A percentile compares a stretch with the other conserved stretches of the same genome.
phyloP scores from a whole-genome alignment of 2,888 invertebrate genomes.

The Meiosimyza platycephala region DNA sequence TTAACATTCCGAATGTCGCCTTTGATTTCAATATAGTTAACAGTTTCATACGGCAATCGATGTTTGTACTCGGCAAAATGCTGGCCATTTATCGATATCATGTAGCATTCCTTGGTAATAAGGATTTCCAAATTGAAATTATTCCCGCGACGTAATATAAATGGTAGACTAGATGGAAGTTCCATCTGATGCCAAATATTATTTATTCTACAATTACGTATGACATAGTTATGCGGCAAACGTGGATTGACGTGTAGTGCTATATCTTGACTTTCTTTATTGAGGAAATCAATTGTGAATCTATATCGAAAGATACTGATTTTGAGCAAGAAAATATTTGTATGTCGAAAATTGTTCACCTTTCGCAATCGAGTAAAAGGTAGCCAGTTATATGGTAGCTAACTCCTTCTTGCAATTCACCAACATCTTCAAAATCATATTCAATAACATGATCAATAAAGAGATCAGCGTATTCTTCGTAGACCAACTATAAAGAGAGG shows the following conservation, averaged over 20 bases:
- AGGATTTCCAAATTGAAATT: slow-evolving; percentile 70
- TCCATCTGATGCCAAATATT: slow-evolving; percentile 82
- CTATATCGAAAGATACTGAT: too few species aligned
- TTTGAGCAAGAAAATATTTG: too few species aligned
- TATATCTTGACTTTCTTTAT: slow-evolving; percentile 68
- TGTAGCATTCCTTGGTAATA: slow-evolving; percentile 71
- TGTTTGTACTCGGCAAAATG: slow-evolving; percentile 78
- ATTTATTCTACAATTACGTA: slow-evolving; percentile 76
- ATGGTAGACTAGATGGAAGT: slow-evolving; percentile 69
- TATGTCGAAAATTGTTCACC: slow-evolving; percentile 49
- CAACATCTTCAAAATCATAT: slow-evolving; percentile 48
- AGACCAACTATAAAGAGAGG: too few species aligned
- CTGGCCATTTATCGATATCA: slow-evolving; percentile 77
- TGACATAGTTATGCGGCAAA: slow-evolving; percentile 78
- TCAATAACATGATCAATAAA: too few species aligned
- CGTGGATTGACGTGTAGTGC: slow-evolving; percentile 83
- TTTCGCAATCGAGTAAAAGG: slow-evolving; percentile 63
- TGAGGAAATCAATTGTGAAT: background rate
- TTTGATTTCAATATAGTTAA: slow-evolving; percentile 72
- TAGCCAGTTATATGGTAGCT: slow-evolving; percentile 63
- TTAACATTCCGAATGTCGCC: slow-evolving; percentile 72
- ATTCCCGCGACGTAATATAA: slow-evolving; percentile 55
- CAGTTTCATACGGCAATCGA: slow-evolving; percentile 70
- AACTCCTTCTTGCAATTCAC: slow-evolving; percentile 59
- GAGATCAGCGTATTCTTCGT: too few species aligned